Evolutionary conservation across 2,797 vertebrate species (phyloP).

Genomic region (Cirrhinus molitorella): DNA sequence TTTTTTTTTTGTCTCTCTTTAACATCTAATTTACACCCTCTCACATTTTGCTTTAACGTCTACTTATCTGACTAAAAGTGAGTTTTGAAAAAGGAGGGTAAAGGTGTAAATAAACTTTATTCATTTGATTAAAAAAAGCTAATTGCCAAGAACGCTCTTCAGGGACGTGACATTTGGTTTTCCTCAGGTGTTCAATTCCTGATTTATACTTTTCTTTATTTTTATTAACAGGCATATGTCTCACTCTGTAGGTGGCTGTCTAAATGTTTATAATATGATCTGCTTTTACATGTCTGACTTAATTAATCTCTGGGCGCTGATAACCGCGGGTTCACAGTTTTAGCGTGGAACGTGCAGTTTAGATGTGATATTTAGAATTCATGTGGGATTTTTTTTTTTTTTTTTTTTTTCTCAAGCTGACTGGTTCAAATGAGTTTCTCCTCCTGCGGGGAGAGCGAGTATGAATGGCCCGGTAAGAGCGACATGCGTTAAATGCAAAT

Average conservation of each 20-base stretch:
- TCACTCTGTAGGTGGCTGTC: conserved; percentile 30
- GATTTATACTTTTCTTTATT: conserved; percentile 14
- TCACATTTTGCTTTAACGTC: conserved; percentile 13
- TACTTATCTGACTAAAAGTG: conserved; percentile 20
- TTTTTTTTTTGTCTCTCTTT: neutral
- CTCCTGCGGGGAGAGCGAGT: neutral
- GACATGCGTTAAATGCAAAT: conserved; percentile 3
- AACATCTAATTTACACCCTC: conserved; percentile 26
- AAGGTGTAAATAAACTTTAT: conserved; percentile 19
- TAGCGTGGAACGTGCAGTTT: neutral
- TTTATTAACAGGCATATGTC: conserved; percentile 11
- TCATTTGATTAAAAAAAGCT: conserved; percentile 4
- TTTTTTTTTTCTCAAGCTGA: neutral
- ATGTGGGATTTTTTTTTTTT: neutral
- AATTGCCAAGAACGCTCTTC: conserved; percentile 14
- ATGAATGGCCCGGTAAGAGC: neutral
- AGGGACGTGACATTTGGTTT: conserved; percentile 35
- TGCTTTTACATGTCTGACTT: conserved; percentile 20
- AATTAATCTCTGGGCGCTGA: conserved; percentile 32
- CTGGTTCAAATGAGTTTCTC: conserved; percentile 11
- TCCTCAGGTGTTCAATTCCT: conserved; percentile 36
- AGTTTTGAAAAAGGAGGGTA: neutral
- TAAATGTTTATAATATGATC: conserved; percentile 1
- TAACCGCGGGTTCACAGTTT: neutral
- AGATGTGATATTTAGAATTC: conserved; percentile 20